Conservation (phyloP, 2,888 invertebrate species). For the Harmothoe impar region DNA sequence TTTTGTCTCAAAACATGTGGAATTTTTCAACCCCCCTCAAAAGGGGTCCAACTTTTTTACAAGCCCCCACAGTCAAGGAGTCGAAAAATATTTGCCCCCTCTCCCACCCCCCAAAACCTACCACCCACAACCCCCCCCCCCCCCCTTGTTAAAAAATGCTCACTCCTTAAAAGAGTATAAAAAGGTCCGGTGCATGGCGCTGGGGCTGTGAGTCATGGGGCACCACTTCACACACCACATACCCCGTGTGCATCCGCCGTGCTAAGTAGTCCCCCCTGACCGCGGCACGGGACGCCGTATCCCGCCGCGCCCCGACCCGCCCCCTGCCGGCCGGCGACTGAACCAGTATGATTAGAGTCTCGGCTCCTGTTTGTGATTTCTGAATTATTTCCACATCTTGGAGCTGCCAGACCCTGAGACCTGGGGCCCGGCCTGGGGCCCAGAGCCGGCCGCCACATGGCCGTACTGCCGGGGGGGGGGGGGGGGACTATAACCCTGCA, state of each 20-base stretch:
- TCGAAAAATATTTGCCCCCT: no score
- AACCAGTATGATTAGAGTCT: neutral
- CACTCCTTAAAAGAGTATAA: neutral
- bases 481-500: no score
- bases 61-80: no score
- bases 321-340: neutral
- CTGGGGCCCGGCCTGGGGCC: no score
- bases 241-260: neutral
- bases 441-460: neutral
- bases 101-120: no score
- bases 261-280: neutral
- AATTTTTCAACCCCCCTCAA: no score
- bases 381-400: neutral
- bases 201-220: neutral
- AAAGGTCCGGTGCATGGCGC: no score
- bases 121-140: no score
- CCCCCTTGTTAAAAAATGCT: no score
- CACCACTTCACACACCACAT: conserved; percentile 22
- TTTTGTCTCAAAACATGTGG: no score
- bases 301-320: neutral
- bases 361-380: neutral
- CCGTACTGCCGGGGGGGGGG: no score
- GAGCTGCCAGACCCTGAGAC: neutral
- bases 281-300: neutral
- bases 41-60: no score